Percentiles rank a stretch among this genome's conserved stretches.
Conservation (phyloP, 2,113 vertebrate genomes). For the Hepsetus odoe region DNA sequence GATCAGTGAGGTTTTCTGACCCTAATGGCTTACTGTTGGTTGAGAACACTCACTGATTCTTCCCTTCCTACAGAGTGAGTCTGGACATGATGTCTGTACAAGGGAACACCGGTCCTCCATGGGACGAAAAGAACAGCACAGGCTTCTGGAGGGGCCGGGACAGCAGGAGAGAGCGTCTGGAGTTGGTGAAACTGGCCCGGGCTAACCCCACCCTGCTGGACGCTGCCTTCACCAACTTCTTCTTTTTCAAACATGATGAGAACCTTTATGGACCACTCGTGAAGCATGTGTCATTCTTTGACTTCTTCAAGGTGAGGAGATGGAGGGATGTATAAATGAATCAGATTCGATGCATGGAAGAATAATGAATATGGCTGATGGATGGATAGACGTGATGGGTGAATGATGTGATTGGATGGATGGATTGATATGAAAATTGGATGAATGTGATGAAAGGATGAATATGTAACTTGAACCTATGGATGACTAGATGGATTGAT, state of each 20-base stretch:
- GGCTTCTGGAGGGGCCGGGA: constrained; percentile 96
- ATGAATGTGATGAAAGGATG: no score
- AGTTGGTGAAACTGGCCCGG: constrained; percentile 91
- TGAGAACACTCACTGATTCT: background rate
- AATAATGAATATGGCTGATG: no score
- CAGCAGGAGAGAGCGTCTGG: constrained; percentile 92
- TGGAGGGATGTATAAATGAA: background rate
- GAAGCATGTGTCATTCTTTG: constrained; percentile 96
- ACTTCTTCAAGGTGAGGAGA: constrained; percentile 94
- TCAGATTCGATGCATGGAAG: background rate
- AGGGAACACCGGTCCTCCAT: constrained; percentile 88
- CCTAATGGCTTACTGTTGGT: no score
- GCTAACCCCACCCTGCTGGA: constrained; percentile 86
- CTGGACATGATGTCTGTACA: constrained; percentile 98
- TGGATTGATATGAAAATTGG: background rate
- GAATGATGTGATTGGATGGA: background rate
- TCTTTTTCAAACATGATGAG: constrained; percentile 96
- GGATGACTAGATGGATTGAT: background rate
- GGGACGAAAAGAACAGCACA: constrained; percentile 87
- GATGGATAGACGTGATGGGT: background rate
- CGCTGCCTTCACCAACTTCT: constrained; percentile 97
- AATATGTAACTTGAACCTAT: no score
- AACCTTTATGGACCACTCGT: constrained; percentile 94
- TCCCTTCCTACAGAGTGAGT: constrained; percentile 82
- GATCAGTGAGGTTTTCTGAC: no score